Evolutionary conservation across 2,113 vertebrate species (phyloP).

Genomic region (Narcine bancroftii): DNA sequence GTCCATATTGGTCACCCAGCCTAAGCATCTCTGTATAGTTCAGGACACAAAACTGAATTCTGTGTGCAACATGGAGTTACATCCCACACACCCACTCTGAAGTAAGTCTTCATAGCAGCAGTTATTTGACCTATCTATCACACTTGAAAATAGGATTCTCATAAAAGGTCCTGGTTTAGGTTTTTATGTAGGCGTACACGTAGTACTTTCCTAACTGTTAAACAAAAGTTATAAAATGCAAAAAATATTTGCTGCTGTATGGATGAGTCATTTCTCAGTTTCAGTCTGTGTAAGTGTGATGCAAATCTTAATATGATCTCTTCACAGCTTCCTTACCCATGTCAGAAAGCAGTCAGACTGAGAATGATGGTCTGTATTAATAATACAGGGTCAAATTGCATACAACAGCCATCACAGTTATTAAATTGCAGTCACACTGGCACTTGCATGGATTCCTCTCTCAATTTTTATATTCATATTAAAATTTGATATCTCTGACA

Average conservation of each 20-base stretch:
- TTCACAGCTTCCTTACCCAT: conserved; percentile 38
- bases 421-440: background rate
- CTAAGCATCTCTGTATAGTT: conserved; percentile 39
- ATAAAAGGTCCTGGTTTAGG: conserved; percentile 38
- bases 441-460: background rate
- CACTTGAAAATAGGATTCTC: conserved; percentile 36
- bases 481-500: background rate
- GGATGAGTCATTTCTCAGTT: conserved; percentile 64
- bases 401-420: background rate
- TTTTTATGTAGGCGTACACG: conserved; percentile 41
- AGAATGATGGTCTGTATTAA: background rate
- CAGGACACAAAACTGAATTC: background rate
- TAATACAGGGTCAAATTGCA: conserved; percentile 15
- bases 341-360: conserved; percentile 30
- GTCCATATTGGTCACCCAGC: conserved; percentile 43
- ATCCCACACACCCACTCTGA: background rate
- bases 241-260: conserved; percentile 45
- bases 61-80: background rate
- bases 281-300: conserved; percentile 62
- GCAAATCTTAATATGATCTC: conserved; percentile 54
- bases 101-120: background rate
- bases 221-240: conserved; percentile 41
- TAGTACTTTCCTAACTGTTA: conserved; percentile 42
- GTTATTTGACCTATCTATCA: background rate
- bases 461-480: background rate